Percentiles rank a stretch among this genome's conserved stretches.
Evolutionary conservation across 2,888 invertebrate species (phyloP).

Genomic region (Amaurobius ferox): DNA sequence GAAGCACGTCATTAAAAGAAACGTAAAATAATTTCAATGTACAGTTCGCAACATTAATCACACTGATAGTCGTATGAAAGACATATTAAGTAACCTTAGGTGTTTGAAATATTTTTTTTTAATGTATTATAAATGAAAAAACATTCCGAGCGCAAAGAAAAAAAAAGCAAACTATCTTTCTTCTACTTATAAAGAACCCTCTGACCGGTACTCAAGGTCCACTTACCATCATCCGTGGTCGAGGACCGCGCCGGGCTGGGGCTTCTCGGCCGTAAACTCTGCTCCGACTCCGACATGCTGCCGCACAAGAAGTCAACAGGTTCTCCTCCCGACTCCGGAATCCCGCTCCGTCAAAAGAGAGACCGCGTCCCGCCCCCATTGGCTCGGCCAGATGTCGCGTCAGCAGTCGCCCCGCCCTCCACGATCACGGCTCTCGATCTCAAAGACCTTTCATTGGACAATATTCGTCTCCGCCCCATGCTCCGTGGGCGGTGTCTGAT

Average conservation of each 20-base stretch:
- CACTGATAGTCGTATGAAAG: too few relatives aligned
- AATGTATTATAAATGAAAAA: too few relatives aligned
- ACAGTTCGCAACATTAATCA: too few relatives aligned
- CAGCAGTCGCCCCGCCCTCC: conserved; percentile 51
- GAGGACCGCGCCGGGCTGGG: conserved; percentile 55
- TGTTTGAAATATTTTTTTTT: too few relatives aligned
- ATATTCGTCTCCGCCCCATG: conserved; percentile 52
- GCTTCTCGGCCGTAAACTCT: conserved; percentile 40
- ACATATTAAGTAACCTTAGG: too few relatives aligned
- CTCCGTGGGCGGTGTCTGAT: conserved; percentile 65
- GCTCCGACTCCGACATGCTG: conserved; percentile 40
- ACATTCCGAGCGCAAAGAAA: too few relatives aligned
- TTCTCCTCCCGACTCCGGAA: conserved; percentile 30
- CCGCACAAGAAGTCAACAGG: conserved; percentile 67
- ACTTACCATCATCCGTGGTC: conserved; percentile 58
- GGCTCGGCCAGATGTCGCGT: conserved; percentile 61
- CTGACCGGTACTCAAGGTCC: too few relatives aligned
- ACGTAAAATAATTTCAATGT: too few relatives aligned
- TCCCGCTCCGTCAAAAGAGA: conserved; percentile 57
- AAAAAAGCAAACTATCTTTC: too few relatives aligned
- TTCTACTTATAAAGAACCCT: too few relatives aligned
- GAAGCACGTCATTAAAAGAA: too few relatives aligned
- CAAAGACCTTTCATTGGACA: conserved; percentile 66
- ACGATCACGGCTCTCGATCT: conserved; percentile 59
- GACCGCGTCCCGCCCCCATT: conserved; percentile 38